Evolutionary conservation across 2,888 invertebrate species (phyloP).

Genomic region (Xanthorhoe spadicearia): DNA sequence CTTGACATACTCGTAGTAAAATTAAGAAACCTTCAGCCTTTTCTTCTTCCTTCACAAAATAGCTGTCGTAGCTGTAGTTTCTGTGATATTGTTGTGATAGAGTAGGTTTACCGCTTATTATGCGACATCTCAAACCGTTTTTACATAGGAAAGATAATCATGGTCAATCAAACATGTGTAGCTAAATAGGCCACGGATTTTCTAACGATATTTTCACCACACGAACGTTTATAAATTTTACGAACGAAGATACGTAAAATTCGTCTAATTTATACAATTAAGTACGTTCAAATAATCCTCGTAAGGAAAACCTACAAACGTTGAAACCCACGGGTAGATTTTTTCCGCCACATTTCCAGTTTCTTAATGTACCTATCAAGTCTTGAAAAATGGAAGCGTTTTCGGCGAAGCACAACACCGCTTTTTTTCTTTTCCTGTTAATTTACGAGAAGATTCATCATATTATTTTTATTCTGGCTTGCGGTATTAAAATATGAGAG

Average conservation of each 20-base stretch:
- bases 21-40: too few species aligned
- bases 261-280: background rate
- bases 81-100: background rate
- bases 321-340: conserved; percentile 48
- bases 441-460: conserved; percentile 60
- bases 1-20: background rate
- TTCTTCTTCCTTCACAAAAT: too few species aligned
- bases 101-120: too few species aligned
- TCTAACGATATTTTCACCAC: too few species aligned
- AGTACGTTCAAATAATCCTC: background rate
- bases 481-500: conserved; percentile 36
- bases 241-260: background rate
- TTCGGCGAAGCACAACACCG: conserved; percentile 49
- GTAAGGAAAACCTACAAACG: conserved; percentile 12
- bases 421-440: conserved; percentile 52
- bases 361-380: conserved; percentile 68
- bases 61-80: too few species aligned
- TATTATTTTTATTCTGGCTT: conserved; percentile 36
- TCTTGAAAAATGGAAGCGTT: conserved; percentile 64
- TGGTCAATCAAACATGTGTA: too few species aligned
- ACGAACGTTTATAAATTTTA: background rate
- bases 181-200: too few species aligned
- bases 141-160: too few species aligned
- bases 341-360: conserved; percentile 68
- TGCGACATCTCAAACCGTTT: too few species aligned